Base-by-base conservation (phyloP, 2,888 invertebrate species). In the Drosophila borborema region DNA sequence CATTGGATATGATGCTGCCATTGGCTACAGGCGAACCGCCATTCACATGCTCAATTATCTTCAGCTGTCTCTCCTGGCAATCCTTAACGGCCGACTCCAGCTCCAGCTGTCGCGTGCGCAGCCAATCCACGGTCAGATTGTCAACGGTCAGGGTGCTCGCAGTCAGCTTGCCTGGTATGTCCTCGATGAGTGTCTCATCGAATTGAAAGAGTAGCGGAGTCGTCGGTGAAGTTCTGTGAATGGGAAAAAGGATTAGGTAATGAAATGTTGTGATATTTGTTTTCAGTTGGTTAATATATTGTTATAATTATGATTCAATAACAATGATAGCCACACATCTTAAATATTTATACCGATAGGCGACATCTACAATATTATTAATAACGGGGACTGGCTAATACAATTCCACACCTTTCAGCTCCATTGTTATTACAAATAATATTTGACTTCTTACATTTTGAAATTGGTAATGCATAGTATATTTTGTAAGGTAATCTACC, bases 121-220 rank as follows among this genome's bases (percentile, higher is more conserved):
- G 93, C 96, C 97, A 97, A 90, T 98, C 98, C 45, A 97, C 96
- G 0, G 98, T 99, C 38, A 98, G 94, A 92, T 98, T 98, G 93
- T 99, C 98, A 0, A 98, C 97, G 0, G 98, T 97, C 77, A 99
- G 92, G 91, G 96, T 96, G 93, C 97, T 97, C n/a, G 97, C 96
- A 86, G 96, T 95, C 58, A 98, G 94, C 92, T 97, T 97, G 10
- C 98, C 98, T 59, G 96, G 96, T 61, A 97, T 97, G 87, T 98
- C 97, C 89, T 98, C 97, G 41, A 98, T 96, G 71, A 98, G 94
- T 82, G 96, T 96, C 88, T 97, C 96, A 92, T 98, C 98, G 92
- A 98, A 98, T 61, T 95, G 95, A 91, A 98, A 98, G 76, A 95
- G 95, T 54, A 97, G 94, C 28, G 96, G 96, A 64, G 96, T 95